phyloP scores from a whole-genome alignment of 2,888 invertebrate species.

The Allolobophora icterica region DNA sequence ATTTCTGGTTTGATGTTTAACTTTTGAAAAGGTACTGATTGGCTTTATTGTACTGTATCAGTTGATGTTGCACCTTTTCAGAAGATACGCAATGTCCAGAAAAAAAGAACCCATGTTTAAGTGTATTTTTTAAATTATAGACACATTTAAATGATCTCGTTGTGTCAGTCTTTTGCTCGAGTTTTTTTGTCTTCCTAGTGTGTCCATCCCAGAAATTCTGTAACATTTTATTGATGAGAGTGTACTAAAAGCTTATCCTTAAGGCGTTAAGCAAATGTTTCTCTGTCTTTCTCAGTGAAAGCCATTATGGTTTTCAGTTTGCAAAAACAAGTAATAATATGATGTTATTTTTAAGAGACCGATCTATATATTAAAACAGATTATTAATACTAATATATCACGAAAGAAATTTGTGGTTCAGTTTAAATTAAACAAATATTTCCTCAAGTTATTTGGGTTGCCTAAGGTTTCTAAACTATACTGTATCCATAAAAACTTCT shows the following conservation, averaged over 20 bases:
- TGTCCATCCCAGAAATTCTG: not conserved
- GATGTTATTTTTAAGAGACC: not conserved
- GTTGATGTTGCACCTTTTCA: not conserved
- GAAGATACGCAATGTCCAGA: not conserved
- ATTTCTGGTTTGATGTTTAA: not conserved
- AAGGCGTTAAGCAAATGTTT: not conserved
- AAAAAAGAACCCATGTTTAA: not conserved
- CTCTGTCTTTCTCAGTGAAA: not conserved
- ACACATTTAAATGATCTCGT: not conserved
- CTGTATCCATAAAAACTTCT: too few relatives aligned
- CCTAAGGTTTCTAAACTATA: not conserved
- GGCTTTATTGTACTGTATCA: not conserved
- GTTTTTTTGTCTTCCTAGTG: not conserved
- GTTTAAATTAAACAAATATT: not conserved
- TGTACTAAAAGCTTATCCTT: too few relatives aligned
- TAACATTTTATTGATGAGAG: too few relatives aligned
- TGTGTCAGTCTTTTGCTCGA: slow-evolving; percentile 8
- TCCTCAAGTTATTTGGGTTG: not conserved
- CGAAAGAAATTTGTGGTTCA: not conserved
- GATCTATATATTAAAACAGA: not conserved
- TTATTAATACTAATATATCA: not conserved
- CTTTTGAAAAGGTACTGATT: not conserved
- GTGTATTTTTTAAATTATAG: not conserved
- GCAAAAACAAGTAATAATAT: not conserved
- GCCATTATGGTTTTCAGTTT: not conserved